Evolutionary conservation across 2,113 vertebrate species (phyloP), one percentile per base, ranked within the genome.

Genomic region (Protomyctophum bolini): DNA sequence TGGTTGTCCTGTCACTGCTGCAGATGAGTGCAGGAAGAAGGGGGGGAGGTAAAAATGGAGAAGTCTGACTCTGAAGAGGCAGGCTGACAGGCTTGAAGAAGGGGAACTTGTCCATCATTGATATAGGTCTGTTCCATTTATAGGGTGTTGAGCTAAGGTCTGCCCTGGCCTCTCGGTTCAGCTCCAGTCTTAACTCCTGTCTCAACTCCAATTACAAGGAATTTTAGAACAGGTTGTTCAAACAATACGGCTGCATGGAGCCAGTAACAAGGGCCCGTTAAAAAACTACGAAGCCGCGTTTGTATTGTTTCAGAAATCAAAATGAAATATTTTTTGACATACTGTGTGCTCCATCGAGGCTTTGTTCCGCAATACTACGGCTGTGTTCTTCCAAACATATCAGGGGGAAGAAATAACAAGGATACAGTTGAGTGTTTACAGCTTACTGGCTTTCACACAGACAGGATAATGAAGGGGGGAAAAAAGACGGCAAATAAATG

Each of bases 1-100:
- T 91, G 91, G 92, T 92, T 92, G 93, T 89, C 90, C 93, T 93
- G 93, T 93, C 77, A 73, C 62, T 65, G 56, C 69, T 62, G 61
- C 62, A 64, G 75, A 82, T 75, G 45, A 12, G 50, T 54, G 64
- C 21, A 66, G 64, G 52, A 52, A 47, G 56, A n/a, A 59, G 14
- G 41, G n/a, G 52, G 6, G 11, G n/a, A 28, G 33, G 52, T 8
- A 10, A 6, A 63, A 15, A 21, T 21, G 14, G 8, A 45, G 15
- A 56, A 29, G 56, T 46, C 49, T 66, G 15, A 55, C 57, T 48
- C 45, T 8, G 9, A 6, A 55, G 10, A 6, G 21, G 52, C 45
- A 10, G 21, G 6, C n/a, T 64, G 63, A 33, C 63, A 33, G 63
- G 63, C 54, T 41, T 54, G 10, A 52, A 21, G 15, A 54, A n/a